Evolutionary conservation across 2,888 invertebrate genomes (phyloP), one percentile per base, ranked within the genome.

Genomic region (Xanthostigma xanthostigma): DNA sequence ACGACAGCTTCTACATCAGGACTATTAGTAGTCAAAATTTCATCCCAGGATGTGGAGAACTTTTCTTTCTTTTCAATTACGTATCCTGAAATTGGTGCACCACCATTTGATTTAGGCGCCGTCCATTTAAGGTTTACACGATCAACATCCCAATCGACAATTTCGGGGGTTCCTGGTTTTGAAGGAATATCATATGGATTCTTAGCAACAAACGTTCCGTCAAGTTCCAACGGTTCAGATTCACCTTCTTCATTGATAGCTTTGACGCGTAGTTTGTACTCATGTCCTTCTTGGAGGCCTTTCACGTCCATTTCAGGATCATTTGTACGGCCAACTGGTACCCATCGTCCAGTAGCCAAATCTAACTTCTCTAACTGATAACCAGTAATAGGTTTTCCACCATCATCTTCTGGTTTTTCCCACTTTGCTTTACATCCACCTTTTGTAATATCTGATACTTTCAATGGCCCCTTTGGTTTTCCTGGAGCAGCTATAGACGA

Each of bases 201-300:
- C 72, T 97, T 98, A 27, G 97, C 96, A 13, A 86, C 64, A 51
- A 87, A 89, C 3, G 87, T 78, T 58, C 81, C 78, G 47, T 92
- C 90, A n/a, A 92, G 89, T 65, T 91, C 89, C 54, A 96, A 67
- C 8, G 97, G 96, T 60, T 97, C 92, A 1, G 91, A 90, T 66
- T 93, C 92, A 13, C 92, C 92, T 64, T 94, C 95, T 55, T 95
- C 94, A 60, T 95, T 95, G 53, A 94, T 79, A 9, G 95, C 95
- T 63, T 81, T 84, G 11, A 95, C 91, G 55, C 94, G 76, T 74
- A 95, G 95, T 69, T 93, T 89, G 65, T 94, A 94, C 61, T 94
- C 92, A 57, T 86, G 83, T 36, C 86, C 91, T 65, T 95, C 94
- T 63, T 88, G 87, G 45, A 96, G 74, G 34, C 92, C 92, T 64